Evolutionary conservation across 1,140 invertebrate species (phyloP).

Genomic region (Tetramorium simillimum): DNA sequence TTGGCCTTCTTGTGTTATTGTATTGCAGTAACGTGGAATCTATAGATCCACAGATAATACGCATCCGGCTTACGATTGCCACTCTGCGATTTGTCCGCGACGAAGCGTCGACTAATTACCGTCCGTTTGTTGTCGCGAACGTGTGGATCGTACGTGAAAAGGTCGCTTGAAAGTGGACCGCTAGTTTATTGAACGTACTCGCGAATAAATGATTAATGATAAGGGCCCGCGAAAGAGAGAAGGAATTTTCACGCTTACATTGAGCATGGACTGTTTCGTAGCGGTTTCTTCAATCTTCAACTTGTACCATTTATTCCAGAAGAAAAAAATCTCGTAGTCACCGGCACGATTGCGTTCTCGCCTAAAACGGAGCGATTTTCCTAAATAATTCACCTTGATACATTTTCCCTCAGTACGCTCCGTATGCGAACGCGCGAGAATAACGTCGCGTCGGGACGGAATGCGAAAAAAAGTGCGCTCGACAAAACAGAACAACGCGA

Average conservation of each 20-base stretch:
- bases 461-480: slow-evolving; percentile 30
- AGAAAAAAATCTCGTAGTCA: background rate
- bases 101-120: slow-evolving; percentile 50
- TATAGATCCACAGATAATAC: slow-evolving; percentile 10
- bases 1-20: background rate
- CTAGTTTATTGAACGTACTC: slow-evolving; percentile 18
- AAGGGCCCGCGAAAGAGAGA: background rate
- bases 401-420: background rate
- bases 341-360: background rate
- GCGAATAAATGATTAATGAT: slow-evolving; percentile 42
- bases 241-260: background rate
- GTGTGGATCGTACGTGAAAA: slow-evolving; percentile 26
- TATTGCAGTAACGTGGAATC: background rate
- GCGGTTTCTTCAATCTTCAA: background rate
- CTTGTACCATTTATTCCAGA: background rate
- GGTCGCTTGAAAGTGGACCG: slow-evolving; percentile 27
- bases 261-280: background rate
- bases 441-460: slow-evolving; percentile 18
- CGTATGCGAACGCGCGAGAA: background rate
- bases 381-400: background rate
- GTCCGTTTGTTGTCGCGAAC: slow-evolving; percentile 39
- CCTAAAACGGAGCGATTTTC: background rate
- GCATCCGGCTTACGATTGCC: slow-evolving; percentile 22
- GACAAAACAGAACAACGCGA: slow-evolving; percentile 47
- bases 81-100: slow-evolving; percentile 4